Evolutionary conservation across 2,797 vertebrate species (phyloP), one percentile per base, ranked within the genome.

Genomic region (Paedocypris micromegethes): DNA sequence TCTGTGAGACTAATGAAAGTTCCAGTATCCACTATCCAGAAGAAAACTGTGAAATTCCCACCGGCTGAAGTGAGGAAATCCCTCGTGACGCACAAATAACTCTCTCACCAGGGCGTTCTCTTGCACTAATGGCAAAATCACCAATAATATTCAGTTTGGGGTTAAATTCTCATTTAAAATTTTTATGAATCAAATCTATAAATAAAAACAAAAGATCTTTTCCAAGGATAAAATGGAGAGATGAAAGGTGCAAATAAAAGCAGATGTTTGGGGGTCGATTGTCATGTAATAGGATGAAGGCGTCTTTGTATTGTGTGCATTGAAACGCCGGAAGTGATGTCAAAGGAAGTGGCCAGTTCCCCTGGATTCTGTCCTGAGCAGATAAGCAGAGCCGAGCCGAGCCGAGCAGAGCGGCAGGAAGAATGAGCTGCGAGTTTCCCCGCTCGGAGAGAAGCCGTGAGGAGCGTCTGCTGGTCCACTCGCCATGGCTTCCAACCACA

Each of bases 331-430:
- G 94, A 97, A 97, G 90, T 95, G 91, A 96, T 92, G 90, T 78
- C 91, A 91, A 86, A 93, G 96, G 94, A 97, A 97, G 90, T 87
- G 77, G 78, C 84, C 77, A 83, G 86, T 72, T 82, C 92, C 91
- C 92, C 86, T 79, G 88, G 88, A 90, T 86, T 83, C 82, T 94
- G 95, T 89, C 85, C 88, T 85, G 89, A 84, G 76, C 88, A 92
- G 96, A 98, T 98, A 98, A 98, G 93, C 84, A 68, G 75, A 70
- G 84, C 79, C 87, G 90, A 91, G 86, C 93, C 96, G 94, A 94
- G 94, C 86, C 89, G 84, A 93, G 91, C 88, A 84, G 87, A 87
- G 86, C 88, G 90, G 91, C 94, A 96, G 96, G 96, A 97, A 98
- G 90, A 58, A 77, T 91, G 91, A 93, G 90, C 89, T 87, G 90